These are phyloP conservation scores for Aricia artaxerxes DNA, from an alignment of 2,888 invertebrate genomes.

Conservation along the genomic window DNA sequence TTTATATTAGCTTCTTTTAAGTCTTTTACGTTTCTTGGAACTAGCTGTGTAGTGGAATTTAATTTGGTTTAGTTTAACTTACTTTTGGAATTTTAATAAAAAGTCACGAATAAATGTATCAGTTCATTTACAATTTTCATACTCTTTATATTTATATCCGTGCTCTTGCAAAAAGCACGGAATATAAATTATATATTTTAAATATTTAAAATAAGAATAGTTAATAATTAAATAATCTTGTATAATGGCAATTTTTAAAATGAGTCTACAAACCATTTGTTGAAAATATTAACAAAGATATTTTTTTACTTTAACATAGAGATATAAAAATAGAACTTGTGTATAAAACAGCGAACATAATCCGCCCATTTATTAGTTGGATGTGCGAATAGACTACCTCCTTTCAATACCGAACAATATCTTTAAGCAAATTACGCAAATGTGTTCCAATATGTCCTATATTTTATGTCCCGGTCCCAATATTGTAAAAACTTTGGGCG, in stretches of 20 bases:
- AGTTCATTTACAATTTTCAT: background rate
- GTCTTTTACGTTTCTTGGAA: background rate
- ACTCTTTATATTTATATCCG: background rate
- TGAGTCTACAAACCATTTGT: too few relatives aligned
- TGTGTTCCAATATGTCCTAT: slow-evolving; percentile 30
- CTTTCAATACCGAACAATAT: slow-evolving; percentile 29
- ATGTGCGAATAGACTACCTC: slow-evolving; percentile 5
- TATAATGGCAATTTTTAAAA: too few relatives aligned
- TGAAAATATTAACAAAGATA: background rate
- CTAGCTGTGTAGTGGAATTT: background rate
- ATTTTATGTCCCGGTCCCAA: slow-evolving; percentile 28
- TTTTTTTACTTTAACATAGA: background rate
- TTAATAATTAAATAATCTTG: too few relatives aligned
- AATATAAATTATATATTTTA: too few relatives aligned
- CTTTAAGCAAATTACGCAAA: slow-evolving; percentile 31
- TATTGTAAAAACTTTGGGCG: slow-evolving; percentile 31
- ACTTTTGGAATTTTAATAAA: background rate
- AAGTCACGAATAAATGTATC: background rate
- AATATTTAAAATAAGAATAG: too few relatives aligned
- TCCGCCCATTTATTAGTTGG: slow-evolving; percentile 13
- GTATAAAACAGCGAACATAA: slow-evolving; percentile 3
- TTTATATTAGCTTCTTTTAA: slow-evolving; percentile 22
- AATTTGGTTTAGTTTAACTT: background rate
- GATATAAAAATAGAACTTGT: background rate
- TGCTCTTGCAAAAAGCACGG: background rate